phyloP scores from a whole-genome alignment of 2,888 invertebrate species.

The Ceriagrion tenellum region DNA sequence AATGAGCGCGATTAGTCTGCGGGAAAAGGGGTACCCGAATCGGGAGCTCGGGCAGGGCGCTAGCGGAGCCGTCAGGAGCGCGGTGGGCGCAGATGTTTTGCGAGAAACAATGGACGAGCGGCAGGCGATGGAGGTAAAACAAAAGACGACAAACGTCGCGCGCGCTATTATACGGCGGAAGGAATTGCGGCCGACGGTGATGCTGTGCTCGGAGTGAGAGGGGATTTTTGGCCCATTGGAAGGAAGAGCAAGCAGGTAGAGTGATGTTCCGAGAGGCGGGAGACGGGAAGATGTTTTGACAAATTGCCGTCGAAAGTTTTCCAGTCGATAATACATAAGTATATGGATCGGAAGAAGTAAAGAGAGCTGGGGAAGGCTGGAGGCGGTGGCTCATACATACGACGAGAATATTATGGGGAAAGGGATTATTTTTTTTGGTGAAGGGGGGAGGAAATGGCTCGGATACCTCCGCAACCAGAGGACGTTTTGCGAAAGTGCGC shows the following conservation, averaged over 20 bases:
- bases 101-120: slow-evolving; percentile 41
- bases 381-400: not conserved
- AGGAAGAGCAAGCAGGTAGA: too few species aligned
- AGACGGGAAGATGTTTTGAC: slow-evolving; percentile 3
- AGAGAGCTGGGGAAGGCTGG: not conserved
- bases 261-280: not conserved
- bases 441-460: not conserved
- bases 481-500: not conserved
- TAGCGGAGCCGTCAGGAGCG: not conserved
- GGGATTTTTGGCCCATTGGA: not conserved
- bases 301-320: slow-evolving; percentile 29
- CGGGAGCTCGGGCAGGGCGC: slow-evolving; percentile 20
- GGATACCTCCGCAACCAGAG: not conserved
- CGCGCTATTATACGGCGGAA: not conserved
- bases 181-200: not conserved
- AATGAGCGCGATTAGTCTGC: slow-evolving; percentile 31
- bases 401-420: too few species aligned
- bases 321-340: not conserved
- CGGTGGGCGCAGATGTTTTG: slow-evolving; percentile 41
- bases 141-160: slow-evolving; percentile 29
- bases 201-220: not conserved
- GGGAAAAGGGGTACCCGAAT: not conserved
- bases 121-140: slow-evolving; percentile 26
- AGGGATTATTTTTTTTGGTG: not conserved
- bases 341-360: not conserved